Evolutionary conservation across 2,888 invertebrate genomes (phyloP).

Genomic region (Ditylenchus weischeri): DNA sequence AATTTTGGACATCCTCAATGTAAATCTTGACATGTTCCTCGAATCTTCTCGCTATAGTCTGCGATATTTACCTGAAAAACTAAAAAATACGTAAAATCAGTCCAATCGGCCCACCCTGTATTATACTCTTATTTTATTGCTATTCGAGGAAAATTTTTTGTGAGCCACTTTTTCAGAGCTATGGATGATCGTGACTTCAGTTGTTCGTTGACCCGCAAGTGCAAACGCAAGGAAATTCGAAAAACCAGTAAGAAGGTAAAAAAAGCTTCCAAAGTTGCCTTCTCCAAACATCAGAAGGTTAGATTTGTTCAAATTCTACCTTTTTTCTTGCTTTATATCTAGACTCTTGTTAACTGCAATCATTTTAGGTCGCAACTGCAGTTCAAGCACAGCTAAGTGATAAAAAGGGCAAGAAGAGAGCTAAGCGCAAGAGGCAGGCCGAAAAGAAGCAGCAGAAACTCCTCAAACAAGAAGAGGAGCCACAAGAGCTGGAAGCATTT

Average conservation of each 20-base stretch:
- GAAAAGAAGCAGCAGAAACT: slow-evolving; percentile 8
- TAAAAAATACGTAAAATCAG: too few relatives aligned
- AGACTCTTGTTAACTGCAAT: too few relatives aligned
- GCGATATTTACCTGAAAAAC: too few relatives aligned
- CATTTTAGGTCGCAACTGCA: not conserved
- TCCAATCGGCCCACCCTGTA: too few relatives aligned
- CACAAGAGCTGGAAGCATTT: slow-evolving; percentile 3
- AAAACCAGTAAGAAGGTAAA: slow-evolving; percentile 4
- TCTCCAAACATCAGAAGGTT: slow-evolving; percentile 8
- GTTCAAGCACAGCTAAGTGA: not conserved
- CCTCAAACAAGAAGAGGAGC: slow-evolving; percentile 11
- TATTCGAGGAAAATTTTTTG: too few relatives aligned
- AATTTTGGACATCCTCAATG: too few relatives aligned
- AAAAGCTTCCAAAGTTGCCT: not conserved
- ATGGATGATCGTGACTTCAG: slow-evolving; percentile 10
- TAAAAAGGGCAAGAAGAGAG: slow-evolving; percentile 8
- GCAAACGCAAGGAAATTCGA: slow-evolving; percentile 10
- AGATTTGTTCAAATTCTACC: not conserved
- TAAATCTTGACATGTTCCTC: too few relatives aligned
- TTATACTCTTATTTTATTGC: too few relatives aligned
- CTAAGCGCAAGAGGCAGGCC: slow-evolving; percentile 4
- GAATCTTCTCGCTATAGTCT: too few relatives aligned
- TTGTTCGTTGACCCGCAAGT: not conserved
- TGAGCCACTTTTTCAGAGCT: too few relatives aligned
- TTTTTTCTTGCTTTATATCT: not conserved